phyloP scores from a whole-genome alignment of 2,797 vertebrate species.

The Diplodus puntazzo region DNA sequence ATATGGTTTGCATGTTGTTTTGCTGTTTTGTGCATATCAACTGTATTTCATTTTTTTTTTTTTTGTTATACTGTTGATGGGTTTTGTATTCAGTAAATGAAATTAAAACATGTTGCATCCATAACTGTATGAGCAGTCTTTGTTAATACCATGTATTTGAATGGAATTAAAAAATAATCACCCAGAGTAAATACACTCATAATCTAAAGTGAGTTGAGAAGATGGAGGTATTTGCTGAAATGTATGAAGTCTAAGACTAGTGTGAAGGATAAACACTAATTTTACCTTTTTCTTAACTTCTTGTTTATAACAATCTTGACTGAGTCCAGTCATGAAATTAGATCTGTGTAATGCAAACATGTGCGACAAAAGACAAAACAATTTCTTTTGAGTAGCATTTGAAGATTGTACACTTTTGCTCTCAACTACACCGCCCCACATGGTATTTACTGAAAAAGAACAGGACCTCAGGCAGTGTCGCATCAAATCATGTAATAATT shows the following conservation, averaged over 20 bases:
- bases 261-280: background rate
- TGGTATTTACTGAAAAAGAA: too few species aligned
- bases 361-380: too few species aligned
- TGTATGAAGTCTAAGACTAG: background rate
- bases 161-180: background rate
- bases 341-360: background rate
- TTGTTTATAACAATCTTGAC: background rate
- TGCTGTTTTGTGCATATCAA: conserved; percentile 40
- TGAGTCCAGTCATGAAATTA: background rate
- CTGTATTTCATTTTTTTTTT: conserved; percentile 16
- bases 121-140: conserved; percentile 16
- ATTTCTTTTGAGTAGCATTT: background rate
- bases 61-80: conserved; percentile 28
- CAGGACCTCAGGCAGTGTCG: too few species aligned
- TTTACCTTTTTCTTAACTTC: background rate
- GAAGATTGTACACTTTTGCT: background rate
- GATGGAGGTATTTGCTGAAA: background rate
- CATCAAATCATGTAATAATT: too few species aligned
- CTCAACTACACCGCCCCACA: too few species aligned
- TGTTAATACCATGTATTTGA: background rate
- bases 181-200: background rate
- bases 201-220: background rate
- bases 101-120: conserved; percentile 48
- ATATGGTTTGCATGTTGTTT: conserved; percentile 41
- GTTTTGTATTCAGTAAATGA: conserved; percentile 64